Base-by-base conservation (phyloP, 2,113 vertebrate genomes). In the Hiodon alosoides region DNA sequence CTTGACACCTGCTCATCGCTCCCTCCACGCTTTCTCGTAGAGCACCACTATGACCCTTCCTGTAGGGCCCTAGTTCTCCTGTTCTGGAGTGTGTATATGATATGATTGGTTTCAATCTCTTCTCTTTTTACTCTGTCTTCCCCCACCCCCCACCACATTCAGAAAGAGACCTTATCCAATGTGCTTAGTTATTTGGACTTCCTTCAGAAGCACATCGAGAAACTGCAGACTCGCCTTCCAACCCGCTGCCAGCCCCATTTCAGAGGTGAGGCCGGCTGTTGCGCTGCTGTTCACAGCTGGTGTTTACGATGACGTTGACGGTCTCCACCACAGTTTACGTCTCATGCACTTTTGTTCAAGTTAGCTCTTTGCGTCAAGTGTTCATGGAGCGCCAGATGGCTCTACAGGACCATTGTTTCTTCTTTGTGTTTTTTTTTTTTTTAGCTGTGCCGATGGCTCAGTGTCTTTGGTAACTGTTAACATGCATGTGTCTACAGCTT, bases 151-250 rank as follows among this genome's bases (percentile, higher is more conserved):
- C 5, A 16, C 55, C 47, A 50, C 57, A 68, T 5, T 71, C 61
- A 85, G 80, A 83, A 81, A 59, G 76, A 78, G 60, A 84, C 70
- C 0, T 31, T 83, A 62, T 72, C 79, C 72, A 80, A 82, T 76
- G 79, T 83, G 80, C 59, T 85, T 52, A 74, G 62, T 7, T 84
- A 81, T 69, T 76, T 82, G 74, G 76, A 82, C 53, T 82, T 82
- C 61, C 75, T 82, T 31, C 75, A 81, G 61, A 71, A 57, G 54
- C 76, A 81, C 74, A 81, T 85, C 55, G 71, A 80, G 73, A 78
- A 17, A 57, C 64, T 78, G 57, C 75, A 81, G 53, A 71, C 9
- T 52, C 70, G 53, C 13, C 75, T 80, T 2, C 80, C 80, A 16
- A 10, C 69, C 4, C 50, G 73, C 62, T 78, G 70, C 69, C 73